Evolutionary conservation across 2,797 vertebrate genomes (phyloP), one percentile per base, ranked within the genome.

Genomic region (Sebastes matsubarae): DNA sequence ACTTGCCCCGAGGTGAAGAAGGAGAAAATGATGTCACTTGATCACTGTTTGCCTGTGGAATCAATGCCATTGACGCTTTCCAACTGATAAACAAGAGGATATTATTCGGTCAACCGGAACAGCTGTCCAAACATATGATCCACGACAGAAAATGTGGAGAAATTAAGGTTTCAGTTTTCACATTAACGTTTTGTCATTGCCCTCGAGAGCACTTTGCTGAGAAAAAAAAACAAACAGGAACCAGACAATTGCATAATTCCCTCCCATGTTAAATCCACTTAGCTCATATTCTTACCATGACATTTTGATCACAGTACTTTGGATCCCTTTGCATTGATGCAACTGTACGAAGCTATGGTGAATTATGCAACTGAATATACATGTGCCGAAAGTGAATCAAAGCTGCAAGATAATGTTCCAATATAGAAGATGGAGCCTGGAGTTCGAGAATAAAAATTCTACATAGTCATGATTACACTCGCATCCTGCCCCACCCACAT

Each of bases 41-140:
- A 92, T 89, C 84, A 82, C 50, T 13, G 72, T 76, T 80, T 74
- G 57, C 61, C 29, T 52, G 20, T 71, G 72, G 22, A 83, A 89
- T 91, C 86, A 32, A 92, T 90, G 75, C 68, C 24, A 82, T 70
- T 77, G 87, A 89, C 30, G 10, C 36, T 6, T 61, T 75, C 54
- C 27, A 57, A 50, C 64, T 80, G 74, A 93, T 64, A 65, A 86
- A 90, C 1, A 67, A 81, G 68, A 83, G 38, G 61, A 74, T 75
- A 60, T 32, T 30, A 59, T 67, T 65, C 5, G 80, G 54, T 79
- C 59, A 79, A 80, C 72, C 4, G 38, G 81, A 90, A 85, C 77
- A 36, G 69, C 69, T 60, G 75, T 81, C 46, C 46, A 84, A 80
- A 85, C 63, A 84, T 46, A 63, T 72, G 77, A 87, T 66, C 81